Conservation (phyloP, 2,888 invertebrate genomes). For the Tetragnatha montana region DNA sequence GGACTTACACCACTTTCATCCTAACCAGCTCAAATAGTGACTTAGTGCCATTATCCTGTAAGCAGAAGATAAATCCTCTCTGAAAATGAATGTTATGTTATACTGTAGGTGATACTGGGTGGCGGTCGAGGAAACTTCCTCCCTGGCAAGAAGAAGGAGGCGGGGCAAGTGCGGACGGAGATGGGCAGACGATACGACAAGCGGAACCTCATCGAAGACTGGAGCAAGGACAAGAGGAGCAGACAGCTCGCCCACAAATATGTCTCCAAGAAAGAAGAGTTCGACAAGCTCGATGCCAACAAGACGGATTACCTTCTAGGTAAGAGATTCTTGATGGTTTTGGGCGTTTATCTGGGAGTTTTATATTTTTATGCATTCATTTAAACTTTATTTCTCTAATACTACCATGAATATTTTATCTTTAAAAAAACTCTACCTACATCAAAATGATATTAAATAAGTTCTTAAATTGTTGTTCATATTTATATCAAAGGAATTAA, state of each 20-base stretch:
- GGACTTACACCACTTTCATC: too few relatives aligned
- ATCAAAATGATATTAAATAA: too few relatives aligned
- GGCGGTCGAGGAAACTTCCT: slow-evolving; percentile 89
- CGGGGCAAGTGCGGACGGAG: slow-evolving; percentile 72
- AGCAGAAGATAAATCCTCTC: neutral
- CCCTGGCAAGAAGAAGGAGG: slow-evolving; percentile 83
- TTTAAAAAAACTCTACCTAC: too few relatives aligned
- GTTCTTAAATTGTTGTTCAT: too few relatives aligned
- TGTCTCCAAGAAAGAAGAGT: slow-evolving; percentile 83
- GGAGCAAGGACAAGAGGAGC: slow-evolving; percentile 81
- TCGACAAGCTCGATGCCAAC: slow-evolving; percentile 80
- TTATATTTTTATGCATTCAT: too few relatives aligned
- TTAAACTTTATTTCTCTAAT: neutral
- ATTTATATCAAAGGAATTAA: too few relatives aligned
- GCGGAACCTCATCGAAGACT: slow-evolving; percentile 84
- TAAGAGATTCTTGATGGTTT: slow-evolving; percentile 72
- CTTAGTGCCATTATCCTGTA: neutral
- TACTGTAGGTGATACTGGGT: slow-evolving; percentile 86
- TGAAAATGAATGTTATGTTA: too few relatives aligned
- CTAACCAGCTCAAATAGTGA: too few relatives aligned
- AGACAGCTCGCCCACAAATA: slow-evolving; percentile 80
- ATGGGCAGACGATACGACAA: slow-evolving; percentile 80
- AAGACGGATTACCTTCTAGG: slow-evolving; percentile 87
- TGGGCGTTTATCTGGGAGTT: too few relatives aligned
- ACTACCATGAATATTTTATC: neutral